Base-by-base conservation (phyloP, 2,888 invertebrate genomes). In the Polydrusus cervinus region DNA sequence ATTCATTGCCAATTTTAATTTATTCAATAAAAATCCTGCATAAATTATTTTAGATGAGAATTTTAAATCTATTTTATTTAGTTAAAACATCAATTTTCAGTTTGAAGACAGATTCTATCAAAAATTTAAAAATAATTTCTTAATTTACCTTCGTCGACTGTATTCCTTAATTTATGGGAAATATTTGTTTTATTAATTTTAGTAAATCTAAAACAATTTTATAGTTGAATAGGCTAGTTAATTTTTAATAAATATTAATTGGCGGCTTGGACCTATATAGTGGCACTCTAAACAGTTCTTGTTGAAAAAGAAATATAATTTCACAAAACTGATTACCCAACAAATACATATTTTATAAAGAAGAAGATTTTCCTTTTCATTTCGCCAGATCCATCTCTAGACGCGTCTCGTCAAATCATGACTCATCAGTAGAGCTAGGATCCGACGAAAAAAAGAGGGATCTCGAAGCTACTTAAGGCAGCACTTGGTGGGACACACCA, bases 1-100 rank as follows among this genome's bases (percentile, higher is more conserved):
- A 40, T 60, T 13, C 8, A 30, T 57, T 43, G 68, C 66, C 34
- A 66, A 66, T 66, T 53, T 66, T 20, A 66, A 66, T 38, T 1
- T n/a, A 34, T 38, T 60, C 38, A 60, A 55, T 55, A 55, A 14
- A 38, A 60, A 18, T 3, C 57, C 57, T 16, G 38, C 57, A 60
- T 60, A 60, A 60, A 60, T 60, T 60, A 6, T 11, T 3, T 2
- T 16, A 60, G 1, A 60, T 13, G 20, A n/a, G 14, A 53, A 18
- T 65, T 47, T 20, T 40, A 67, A 55, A 67, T 67, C 38, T 40
- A n/a, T 67, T 53, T 67, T 40, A 40, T 2, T 55, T 20, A 53
- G 40, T 40, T 40, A 43, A 18, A 13, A 38, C 67, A 67, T 67
- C 34, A 40, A 40, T 67, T 55, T 67, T 55, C 18, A 67, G 53